Evolutionary conservation across 1,140 invertebrate genomes (phyloP).

Genomic region (Ceratina japonica): DNA sequence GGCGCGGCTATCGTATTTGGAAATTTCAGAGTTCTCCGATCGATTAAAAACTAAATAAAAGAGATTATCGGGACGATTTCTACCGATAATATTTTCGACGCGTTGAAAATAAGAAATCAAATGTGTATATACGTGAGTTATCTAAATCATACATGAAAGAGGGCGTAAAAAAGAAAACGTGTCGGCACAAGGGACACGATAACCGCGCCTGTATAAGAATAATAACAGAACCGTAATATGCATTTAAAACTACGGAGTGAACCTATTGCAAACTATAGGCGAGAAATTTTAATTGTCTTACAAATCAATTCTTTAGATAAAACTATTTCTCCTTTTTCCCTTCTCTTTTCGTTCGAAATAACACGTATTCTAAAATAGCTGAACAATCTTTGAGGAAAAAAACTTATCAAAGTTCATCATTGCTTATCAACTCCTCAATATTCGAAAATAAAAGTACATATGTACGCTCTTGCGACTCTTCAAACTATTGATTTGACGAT

Average conservation of each 20-base stretch:
- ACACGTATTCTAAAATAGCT: background rate
- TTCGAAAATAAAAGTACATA: slow-evolving; percentile 41
- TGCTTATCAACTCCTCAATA: slow-evolving; percentile 14
- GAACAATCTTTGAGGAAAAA: slow-evolving; percentile 18
- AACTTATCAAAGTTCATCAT: slow-evolving; percentile 16
- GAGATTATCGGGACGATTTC: background rate
- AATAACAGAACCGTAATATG: slow-evolving; percentile 36
- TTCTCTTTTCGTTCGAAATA: background rate
- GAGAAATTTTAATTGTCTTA: slow-evolving; percentile 33
- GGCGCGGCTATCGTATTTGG: slow-evolving; percentile 33
- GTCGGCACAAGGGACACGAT: background rate
- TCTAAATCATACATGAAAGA: background rate
- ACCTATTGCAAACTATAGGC: slow-evolving; percentile 36
- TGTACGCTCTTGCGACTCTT: too few relatives aligned
- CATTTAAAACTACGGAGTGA: slow-evolving; percentile 44
- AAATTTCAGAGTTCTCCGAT: background rate
- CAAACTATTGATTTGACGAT: slow-evolving; percentile 11
- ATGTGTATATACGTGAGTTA: background rate
- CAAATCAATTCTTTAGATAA: slow-evolving; percentile 3
- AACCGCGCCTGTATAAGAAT: slow-evolving; percentile 13
- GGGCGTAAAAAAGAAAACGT: background rate
- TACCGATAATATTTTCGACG: background rate
- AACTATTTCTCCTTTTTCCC: background rate
- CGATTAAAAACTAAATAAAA: background rate
- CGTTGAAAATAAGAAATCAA: background rate